Percentiles rank a stretch among this genome's conserved stretches.
Conservation (phyloP, 2,888 invertebrate genomes). For the Myopa tessellatipennis region DNA sequence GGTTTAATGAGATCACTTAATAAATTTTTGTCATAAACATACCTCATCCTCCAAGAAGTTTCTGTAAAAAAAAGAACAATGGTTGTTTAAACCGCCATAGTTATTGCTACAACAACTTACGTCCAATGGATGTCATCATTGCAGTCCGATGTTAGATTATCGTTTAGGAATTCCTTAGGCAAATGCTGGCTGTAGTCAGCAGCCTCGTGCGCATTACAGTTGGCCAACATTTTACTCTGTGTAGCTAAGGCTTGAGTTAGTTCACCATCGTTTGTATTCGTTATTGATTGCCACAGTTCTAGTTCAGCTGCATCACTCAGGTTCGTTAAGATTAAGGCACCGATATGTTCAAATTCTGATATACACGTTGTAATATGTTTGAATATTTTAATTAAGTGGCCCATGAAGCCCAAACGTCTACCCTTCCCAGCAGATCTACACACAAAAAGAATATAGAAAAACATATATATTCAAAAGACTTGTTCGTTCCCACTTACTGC, state of each 20-base stretch:
- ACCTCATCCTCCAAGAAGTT: not conserved
- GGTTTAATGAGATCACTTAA: not conserved
- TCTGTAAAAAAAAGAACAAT: not conserved
- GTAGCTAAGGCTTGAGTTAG: slow-evolving; percentile 59
- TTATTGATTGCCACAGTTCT: slow-evolving; percentile 68
- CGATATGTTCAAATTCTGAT: slow-evolving; percentile 70
- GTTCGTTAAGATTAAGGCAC: slow-evolving; percentile 71
- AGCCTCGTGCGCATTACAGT: slow-evolving; percentile 65
- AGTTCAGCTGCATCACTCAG: slow-evolving; percentile 70
- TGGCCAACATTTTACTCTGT: slow-evolving; percentile 64
- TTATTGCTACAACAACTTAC: slow-evolving; percentile 40
- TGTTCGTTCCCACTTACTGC: slow-evolving; percentile 73
- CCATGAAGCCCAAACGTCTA: slow-evolving; percentile 75
- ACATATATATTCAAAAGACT: not conserved
- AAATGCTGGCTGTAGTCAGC: slow-evolving; percentile 57
- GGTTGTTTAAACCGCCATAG: not conserved
- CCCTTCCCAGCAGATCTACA: slow-evolving; percentile 70
- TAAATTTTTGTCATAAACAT: not conserved
- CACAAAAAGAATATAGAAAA: slow-evolving; percentile 18
- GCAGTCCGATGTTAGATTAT: slow-evolving; percentile 52
- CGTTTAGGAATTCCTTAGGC: slow-evolving; percentile 58
- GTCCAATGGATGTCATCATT: slow-evolving; percentile 47
- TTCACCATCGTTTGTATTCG: slow-evolving; percentile 61
- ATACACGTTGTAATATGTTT: slow-evolving; percentile 70
- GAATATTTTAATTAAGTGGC: slow-evolving; percentile 74